These are phyloP conservation scores for Ceratina japonica DNA, from an alignment of 1,140 invertebrate genomes.

Conservation along the genomic window DNA sequence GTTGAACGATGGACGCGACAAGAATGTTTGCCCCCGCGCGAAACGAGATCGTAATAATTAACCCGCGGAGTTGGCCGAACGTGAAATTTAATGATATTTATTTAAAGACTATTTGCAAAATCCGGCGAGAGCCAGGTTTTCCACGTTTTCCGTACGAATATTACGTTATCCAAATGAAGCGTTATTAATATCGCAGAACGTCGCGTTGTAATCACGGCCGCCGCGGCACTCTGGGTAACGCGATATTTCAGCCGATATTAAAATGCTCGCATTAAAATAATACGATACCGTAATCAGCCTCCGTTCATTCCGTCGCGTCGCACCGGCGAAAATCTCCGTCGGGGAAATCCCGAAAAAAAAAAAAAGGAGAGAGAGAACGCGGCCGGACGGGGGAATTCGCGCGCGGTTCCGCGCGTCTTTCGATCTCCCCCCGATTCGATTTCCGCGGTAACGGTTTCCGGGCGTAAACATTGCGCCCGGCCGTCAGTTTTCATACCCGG, in stretches of 20 bases:
- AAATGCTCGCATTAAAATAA: slow-evolving; percentile 45
- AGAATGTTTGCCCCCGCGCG: not conserved
- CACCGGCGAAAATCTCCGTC: not conserved
- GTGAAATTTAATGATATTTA: slow-evolving; percentile 53
- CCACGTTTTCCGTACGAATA: slow-evolving; percentile 39
- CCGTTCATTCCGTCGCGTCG: not conserved
- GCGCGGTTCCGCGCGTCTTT: not conserved
- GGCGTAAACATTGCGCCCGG: no score
- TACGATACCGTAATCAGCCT: slow-evolving; percentile 25
- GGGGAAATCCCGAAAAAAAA: not conserved
- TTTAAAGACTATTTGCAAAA: slow-evolving; percentile 44
- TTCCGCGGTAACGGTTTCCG: no score
- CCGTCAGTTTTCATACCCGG: not conserved
- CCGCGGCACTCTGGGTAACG: slow-evolving; percentile 14
- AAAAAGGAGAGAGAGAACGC: no score
- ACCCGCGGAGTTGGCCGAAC: slow-evolving; percentile 26
- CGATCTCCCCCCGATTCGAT: no score
- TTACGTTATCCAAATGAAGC: slow-evolving; percentile 49
- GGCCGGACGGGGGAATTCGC: no score
- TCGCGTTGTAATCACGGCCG: slow-evolving; percentile 36
- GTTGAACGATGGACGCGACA: not conserved
- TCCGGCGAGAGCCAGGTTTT: slow-evolving; percentile 14
- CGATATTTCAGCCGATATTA: slow-evolving; percentile 44
- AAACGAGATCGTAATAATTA: slow-evolving; percentile 34
- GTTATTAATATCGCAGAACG: slow-evolving; percentile 43